Evolutionary conservation across 2,888 invertebrate species (phyloP), one percentile per base, ranked within the genome.

Genomic region (Napeogenes sylphis): DNA sequence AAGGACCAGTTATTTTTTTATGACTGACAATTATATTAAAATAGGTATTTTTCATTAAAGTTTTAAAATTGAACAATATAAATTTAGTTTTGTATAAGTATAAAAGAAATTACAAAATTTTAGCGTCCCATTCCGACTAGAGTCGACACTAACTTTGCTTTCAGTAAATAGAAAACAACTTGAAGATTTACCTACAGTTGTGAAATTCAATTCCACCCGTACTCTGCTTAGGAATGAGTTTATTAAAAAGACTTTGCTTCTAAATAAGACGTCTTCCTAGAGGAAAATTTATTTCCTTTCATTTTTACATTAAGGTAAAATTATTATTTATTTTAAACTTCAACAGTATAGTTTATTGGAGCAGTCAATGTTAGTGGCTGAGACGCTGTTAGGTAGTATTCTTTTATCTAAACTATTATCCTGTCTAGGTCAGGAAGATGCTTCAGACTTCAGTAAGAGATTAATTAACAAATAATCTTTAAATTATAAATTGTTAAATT

Each of bases 101-200:
- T 12, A 46, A 46, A 14, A 47, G 21, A 12, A 53, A 51, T n/a
- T 47, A 42, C 13, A 21, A 42, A 58, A 33, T 42, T 58, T 53
- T 42, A 38, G 30, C 53, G 42, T 42, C 51, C 13, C 13, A 53
- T 58, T 42, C 53, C 32, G 32, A 32, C 30, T 54, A 55, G 54
- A 55, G 45, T 35, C 55, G 38, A 45, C 62, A 55, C 55, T 60
- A 69, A 70, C 70, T 69, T 63, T 60, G 59, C 67, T 69, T 65
- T 69, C 60, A 67, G 65, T 67, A 63, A 70, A 70, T 69, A 62
- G 69, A 69, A 66, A 69, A 68, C 69, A 69, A 69, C 67, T 69
- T 56, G 10, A 68, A 66, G 65, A 65, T 64, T 63, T 64, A 65
- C 65, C 65, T 64, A 56, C 59, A 63, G 51, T 64, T 61, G 32